Evolutionary conservation across 2,888 invertebrate genomes (phyloP).

Genomic region (Sinotaia quadrata): DNA sequence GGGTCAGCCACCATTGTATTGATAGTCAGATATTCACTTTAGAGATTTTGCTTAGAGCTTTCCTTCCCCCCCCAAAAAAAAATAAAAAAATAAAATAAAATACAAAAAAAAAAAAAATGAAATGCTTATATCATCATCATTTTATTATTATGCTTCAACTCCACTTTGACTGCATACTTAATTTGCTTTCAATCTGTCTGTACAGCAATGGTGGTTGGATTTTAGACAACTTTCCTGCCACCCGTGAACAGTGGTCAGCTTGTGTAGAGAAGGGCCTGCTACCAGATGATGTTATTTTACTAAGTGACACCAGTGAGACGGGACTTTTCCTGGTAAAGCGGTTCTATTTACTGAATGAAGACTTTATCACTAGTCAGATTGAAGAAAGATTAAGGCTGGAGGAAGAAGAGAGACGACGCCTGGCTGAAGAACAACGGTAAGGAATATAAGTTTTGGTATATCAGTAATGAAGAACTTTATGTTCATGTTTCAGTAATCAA

Average conservation of each 20-base stretch:
- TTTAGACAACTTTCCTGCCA: constrained; percentile 70
- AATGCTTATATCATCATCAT: no score
- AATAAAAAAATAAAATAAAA: no score
- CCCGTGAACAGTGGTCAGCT: constrained; percentile 69
- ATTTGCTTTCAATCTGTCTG: no score
- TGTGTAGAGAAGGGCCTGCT: constrained; percentile 66
- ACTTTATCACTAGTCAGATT: constrained; percentile 59
- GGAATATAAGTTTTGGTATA: constrained; percentile 12
- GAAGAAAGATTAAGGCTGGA: constrained; percentile 54
- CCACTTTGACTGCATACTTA: no score
- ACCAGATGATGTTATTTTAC: constrained; percentile 69
- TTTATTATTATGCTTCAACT: no score
- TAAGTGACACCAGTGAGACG: constrained; percentile 63
- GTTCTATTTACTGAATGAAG: constrained; percentile 62
- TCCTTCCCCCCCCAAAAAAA: no score
- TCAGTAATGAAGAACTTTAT: neutral
- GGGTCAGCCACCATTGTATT: no score
- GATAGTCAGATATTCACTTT: no score
- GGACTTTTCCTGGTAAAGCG: constrained; percentile 60
- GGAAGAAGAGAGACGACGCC: constrained; percentile 48
- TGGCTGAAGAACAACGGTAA: constrained; percentile 63
- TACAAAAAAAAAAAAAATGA: no score
- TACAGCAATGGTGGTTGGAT: constrained; percentile 70
- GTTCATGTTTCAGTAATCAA: no score
- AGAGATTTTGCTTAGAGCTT: no score